Conservation (phyloP, 2,888 invertebrate species). For the Drosophila vallismaia region DNA sequence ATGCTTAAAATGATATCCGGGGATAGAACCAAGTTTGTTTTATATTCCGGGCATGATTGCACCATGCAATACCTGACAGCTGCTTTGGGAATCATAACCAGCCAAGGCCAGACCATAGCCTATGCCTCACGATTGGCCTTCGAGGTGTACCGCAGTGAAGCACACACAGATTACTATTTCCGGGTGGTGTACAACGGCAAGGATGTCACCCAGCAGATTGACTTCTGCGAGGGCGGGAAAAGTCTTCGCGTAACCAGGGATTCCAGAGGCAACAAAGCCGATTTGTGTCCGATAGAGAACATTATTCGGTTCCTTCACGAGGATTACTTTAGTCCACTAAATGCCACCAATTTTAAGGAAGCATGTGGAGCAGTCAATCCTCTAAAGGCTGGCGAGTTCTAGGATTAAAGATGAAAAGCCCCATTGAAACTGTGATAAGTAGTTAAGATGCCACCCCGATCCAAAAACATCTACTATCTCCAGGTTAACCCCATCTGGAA, state of each 20-base stretch:
- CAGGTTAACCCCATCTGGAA: slow-evolving; percentile 1
- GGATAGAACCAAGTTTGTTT: slow-evolving; percentile 89
- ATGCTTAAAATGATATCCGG: slow-evolving; percentile 92
- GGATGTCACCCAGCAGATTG: slow-evolving; percentile 92
- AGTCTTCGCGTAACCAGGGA: slow-evolving; percentile 85
- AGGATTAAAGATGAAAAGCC: slow-evolving; percentile 17
- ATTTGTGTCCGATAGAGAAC: slow-evolving; percentile 93
- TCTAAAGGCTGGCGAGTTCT: slow-evolving; percentile 80
- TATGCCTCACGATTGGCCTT: slow-evolving; percentile 95
- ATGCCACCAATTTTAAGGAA: slow-evolving; percentile 95
- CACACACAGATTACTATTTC: slow-evolving; percentile 89
- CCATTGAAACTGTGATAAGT: slow-evolving; percentile 72
- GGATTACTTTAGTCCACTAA: slow-evolving; percentile 92
- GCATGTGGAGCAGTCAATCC: slow-evolving; percentile 86
- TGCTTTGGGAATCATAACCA: slow-evolving; percentile 88
- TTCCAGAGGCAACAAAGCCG: slow-evolving; percentile 85
- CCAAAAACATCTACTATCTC: not conserved
- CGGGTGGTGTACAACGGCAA: slow-evolving; percentile 93
- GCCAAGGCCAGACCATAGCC: slow-evolving; percentile 86
- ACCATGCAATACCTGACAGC: slow-evolving; percentile 93
- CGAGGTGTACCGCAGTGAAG: slow-evolving; percentile 92
- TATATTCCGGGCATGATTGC: slow-evolving; percentile 96
- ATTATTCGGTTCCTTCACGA: slow-evolving; percentile 94
- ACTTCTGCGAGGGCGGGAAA: slow-evolving; percentile 89
- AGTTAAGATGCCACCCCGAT: slow-evolving; percentile 47